phyloP scores from a whole-genome alignment of 2,888 invertebrate species.

The Clostera curtula region DNA sequence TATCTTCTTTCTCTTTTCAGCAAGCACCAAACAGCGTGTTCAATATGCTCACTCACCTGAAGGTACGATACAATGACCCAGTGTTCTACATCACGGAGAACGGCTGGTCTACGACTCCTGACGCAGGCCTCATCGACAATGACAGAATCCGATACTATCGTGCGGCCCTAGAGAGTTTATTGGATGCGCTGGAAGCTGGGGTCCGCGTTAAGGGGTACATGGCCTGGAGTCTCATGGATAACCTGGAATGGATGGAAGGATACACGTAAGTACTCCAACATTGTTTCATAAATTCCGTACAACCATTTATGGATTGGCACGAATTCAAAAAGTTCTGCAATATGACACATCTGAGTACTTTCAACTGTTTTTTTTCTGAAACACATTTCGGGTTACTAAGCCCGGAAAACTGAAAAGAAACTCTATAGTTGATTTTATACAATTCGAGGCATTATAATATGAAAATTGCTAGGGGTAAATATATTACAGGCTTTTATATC shows the following conservation, averaged over 20 bases:
- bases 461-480: too few species aligned
- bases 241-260: constrained; percentile 77
- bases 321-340: too few species aligned
- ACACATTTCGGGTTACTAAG: too few species aligned
- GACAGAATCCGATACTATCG: constrained; percentile 50
- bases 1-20: neutral
- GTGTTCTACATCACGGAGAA: constrained; percentile 75
- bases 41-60: constrained; percentile 7
- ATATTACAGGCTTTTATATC: too few species aligned
- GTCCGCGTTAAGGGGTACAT: constrained; percentile 69
- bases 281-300: too few species aligned
- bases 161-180: constrained; percentile 45
- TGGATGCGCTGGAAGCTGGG: constrained; percentile 53
- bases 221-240: constrained; percentile 78
- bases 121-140: constrained; percentile 44
- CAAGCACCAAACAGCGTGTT: constrained; percentile 12
- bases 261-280: constrained; percentile 73
- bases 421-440: too few species aligned
- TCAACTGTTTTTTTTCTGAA: too few species aligned
- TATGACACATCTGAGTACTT: too few species aligned
- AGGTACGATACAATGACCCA: constrained; percentile 40
- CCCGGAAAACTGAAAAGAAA: too few species aligned
- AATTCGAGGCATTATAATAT: too few species aligned
- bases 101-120: constrained; percentile 56
- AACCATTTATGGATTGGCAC: too few species aligned